Evolutionary conservation across 2,888 invertebrate genomes (phyloP).

Genomic region (Ecliptopera silaceata): DNA sequence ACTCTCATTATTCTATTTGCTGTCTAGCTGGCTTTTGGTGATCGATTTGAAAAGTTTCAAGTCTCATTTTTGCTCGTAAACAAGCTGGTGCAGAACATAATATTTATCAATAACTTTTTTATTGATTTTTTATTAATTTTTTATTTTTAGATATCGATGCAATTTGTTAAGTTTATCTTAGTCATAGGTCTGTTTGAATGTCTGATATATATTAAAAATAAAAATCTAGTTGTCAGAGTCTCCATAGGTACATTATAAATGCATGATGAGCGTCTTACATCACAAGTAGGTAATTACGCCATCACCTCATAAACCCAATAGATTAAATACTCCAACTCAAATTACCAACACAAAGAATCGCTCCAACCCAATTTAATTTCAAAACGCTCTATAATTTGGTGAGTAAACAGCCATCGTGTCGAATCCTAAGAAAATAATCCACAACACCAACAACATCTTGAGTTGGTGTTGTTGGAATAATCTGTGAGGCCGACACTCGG

Average conservation of each 20-base stretch:
- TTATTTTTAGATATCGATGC: too few species aligned
- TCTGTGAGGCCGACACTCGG: conserved; percentile 24
- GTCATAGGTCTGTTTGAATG: too few species aligned
- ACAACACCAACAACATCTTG: conserved; percentile 23
- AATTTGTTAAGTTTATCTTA: too few species aligned
- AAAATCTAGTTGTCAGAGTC: too few species aligned
- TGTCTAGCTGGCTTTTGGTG: conserved; percentile 22
- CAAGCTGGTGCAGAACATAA: not conserved
- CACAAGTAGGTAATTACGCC: not conserved
- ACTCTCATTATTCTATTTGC: conserved; percentile 30
- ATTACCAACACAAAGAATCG: conserved; percentile 12
- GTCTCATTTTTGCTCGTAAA: not conserved
- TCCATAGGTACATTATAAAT: too few species aligned
- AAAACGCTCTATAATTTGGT: conserved; percentile 16
- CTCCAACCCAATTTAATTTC: conserved; percentile 11
- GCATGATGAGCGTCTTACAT: too few species aligned
- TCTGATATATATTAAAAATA: too few species aligned
- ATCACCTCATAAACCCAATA: not conserved
- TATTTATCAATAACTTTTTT: too few species aligned
- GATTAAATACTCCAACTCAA: conserved; percentile 2
- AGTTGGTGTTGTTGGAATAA: conserved; percentile 28
- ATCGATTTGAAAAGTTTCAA: conserved; percentile 15
- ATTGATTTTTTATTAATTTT: too few species aligned
- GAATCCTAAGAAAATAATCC: conserved; percentile 27
- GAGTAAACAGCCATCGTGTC: conserved; percentile 10